Evolutionary conservation across 2,797 vertebrate species (phyloP).

Genomic region (Lerista edwardsae): DNA sequence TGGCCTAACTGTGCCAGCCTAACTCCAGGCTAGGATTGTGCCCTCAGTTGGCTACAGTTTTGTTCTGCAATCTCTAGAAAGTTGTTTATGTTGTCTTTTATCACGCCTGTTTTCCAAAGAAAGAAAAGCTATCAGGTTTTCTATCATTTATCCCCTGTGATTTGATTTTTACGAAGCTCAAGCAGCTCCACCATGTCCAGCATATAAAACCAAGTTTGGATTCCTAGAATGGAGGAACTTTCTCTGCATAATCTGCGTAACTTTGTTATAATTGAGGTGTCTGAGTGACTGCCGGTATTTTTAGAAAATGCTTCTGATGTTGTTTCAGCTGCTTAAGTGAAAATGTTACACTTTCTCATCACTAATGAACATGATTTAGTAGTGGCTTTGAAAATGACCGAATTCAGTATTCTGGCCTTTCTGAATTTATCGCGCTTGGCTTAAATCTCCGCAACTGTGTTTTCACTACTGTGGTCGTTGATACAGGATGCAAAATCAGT

Average conservation of each 20-base stretch:
- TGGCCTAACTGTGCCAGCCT: too few species aligned
- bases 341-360: conserved; percentile 60
- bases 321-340: conserved; percentile 73
- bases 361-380: conserved; percentile 66
- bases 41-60: conserved; percentile 34
- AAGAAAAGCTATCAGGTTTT: not conserved
- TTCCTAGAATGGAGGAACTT: conserved; percentile 51
- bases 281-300: conserved; percentile 45
- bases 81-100: conserved; percentile 50
- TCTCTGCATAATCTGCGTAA: conserved; percentile 40
- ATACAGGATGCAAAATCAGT: conserved; percentile 60
- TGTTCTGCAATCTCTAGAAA: conserved; percentile 35
- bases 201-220: not conserved
- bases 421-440: conserved; percentile 52
- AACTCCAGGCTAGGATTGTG: too few species aligned
- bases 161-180: not conserved
- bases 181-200: not conserved
- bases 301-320: conserved; percentile 63
- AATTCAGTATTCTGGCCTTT: conserved; percentile 59
- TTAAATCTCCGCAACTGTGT: conserved; percentile 39
- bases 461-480: conserved; percentile 61
- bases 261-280: conserved; percentile 47
- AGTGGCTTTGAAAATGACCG: conserved; percentile 56
- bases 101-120: conserved; percentile 12
- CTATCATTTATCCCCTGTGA: conserved; percentile 2